phyloP scores from a whole-genome alignment of 2,113 vertebrate genomes.

The Scytalopus superciliaris region DNA sequence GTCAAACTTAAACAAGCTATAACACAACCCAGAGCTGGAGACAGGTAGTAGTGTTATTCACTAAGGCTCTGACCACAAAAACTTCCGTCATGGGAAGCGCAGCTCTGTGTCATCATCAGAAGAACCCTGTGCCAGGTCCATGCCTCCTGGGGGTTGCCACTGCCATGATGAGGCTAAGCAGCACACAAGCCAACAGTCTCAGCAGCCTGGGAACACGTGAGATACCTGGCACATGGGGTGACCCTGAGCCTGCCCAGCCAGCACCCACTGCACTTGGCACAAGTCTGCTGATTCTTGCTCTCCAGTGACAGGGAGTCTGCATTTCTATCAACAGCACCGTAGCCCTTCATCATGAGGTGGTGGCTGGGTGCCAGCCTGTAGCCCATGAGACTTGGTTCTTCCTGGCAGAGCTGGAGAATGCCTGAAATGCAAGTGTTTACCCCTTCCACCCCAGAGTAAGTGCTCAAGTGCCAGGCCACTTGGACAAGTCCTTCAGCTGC shows the following conservation, averaged over 20 bases:
- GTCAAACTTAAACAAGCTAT: neutral
- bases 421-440: neutral
- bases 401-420: fast-evolving
- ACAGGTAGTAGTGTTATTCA: neutral
- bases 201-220: neutral
- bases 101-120: neutral
- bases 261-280: neutral
- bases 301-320: fast-evolving
- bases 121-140: neutral
- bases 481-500: neutral
- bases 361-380: neutral
- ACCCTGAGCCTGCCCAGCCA: neutral
- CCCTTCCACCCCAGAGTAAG: neutral
- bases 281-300: neutral
- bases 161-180: neutral
- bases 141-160: neutral
- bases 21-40: neutral
- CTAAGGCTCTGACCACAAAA: neutral
- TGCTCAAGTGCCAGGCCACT: neutral
- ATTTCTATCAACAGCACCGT: fast-evolving
- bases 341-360: fast-evolving
- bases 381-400: fast-evolving
- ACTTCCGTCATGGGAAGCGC: fast-evolving
- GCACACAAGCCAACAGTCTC: neutral
- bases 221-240: neutral